These are phyloP conservation scores for Drosophila mimetica DNA, from an alignment of 2,888 invertebrate species.

Conservation along the genomic window DNA sequence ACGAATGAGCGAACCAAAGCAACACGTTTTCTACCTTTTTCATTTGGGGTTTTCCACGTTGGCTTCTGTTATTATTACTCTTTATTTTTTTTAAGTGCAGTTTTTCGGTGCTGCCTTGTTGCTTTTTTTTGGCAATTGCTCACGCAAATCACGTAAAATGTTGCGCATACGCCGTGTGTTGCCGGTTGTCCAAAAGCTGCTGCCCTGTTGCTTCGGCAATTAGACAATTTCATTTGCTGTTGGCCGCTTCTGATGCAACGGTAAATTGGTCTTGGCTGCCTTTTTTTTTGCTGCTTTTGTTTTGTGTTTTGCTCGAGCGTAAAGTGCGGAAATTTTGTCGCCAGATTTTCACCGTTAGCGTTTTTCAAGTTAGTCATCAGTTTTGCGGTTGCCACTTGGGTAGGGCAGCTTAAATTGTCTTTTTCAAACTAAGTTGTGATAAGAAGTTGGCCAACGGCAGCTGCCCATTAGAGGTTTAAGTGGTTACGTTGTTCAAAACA, in stretches of 20 bases:
- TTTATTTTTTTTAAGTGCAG: constrained; percentile 1
- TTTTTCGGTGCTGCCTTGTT: constrained; percentile 3
- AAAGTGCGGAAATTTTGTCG: constrained; percentile 27
- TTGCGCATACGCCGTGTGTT: constrained; percentile 46
- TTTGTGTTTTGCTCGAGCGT: constrained; percentile 8
- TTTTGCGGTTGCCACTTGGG: constrained; percentile 2
- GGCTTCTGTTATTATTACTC: background rate
- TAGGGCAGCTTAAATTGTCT: constrained; percentile 1
- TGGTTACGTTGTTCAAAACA: background rate
- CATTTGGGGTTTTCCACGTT: constrained; percentile 1
- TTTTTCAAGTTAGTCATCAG: constrained; percentile 11
- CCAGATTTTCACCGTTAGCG: constrained; percentile 27
- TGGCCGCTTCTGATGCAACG: constrained; percentile 43
- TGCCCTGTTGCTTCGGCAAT: constrained; percentile 43
- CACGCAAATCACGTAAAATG: constrained; percentile 65
- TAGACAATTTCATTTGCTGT: constrained; percentile 45
- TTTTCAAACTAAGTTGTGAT: background rate
- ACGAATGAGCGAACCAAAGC: constrained; percentile 18
- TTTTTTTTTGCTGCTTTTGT: background rate
- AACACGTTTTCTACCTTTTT: constrained; percentile 39
- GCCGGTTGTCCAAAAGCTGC: constrained; percentile 27
- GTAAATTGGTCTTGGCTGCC: constrained; percentile 32
- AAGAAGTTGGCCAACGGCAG: background rate
- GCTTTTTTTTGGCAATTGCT: constrained; percentile 45
- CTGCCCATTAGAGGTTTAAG: background rate